Conservation (phyloP, 2,888 invertebrate species). For the Theodoxus fluviatilis region DNA sequence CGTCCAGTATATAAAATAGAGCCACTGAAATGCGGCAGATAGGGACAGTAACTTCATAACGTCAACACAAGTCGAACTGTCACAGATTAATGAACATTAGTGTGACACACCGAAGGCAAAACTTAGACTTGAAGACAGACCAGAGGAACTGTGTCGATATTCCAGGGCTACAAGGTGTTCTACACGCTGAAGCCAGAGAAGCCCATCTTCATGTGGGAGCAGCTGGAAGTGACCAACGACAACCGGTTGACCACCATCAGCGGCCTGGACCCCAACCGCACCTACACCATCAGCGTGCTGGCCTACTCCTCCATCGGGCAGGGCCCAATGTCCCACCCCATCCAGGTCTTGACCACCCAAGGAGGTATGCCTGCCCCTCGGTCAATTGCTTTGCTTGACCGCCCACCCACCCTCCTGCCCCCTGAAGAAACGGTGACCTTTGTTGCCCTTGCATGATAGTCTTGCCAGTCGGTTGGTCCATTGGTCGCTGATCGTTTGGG, state of each 20-base stretch:
- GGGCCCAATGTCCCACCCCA: constrained; percentile 92
- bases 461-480: no score
- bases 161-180: constrained; percentile 94
- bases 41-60: no score
- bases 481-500: no score
- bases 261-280: constrained; percentile 87
- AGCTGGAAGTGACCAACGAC: constrained; percentile 86
- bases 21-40: no score
- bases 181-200: constrained; percentile 90
- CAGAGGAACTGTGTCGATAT: no score
- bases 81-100: no score
- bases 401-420: not conserved
- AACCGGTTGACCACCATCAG: constrained; percentile 84
- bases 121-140: no score
- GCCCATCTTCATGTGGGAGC: constrained; percentile 88
- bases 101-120: no score
- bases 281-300: constrained; percentile 85
- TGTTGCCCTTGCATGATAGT: no score
- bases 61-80: no score
- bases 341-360: constrained; percentile 97
- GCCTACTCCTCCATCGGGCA: constrained; percentile 89
- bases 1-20: no score
- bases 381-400: not conserved
- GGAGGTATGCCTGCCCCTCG: constrained; percentile 68
- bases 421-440: no score